phyloP scores from a whole-genome alignment of 2,797 vertebrate genomes.

The Geotrypetes seraphini region DNA sequence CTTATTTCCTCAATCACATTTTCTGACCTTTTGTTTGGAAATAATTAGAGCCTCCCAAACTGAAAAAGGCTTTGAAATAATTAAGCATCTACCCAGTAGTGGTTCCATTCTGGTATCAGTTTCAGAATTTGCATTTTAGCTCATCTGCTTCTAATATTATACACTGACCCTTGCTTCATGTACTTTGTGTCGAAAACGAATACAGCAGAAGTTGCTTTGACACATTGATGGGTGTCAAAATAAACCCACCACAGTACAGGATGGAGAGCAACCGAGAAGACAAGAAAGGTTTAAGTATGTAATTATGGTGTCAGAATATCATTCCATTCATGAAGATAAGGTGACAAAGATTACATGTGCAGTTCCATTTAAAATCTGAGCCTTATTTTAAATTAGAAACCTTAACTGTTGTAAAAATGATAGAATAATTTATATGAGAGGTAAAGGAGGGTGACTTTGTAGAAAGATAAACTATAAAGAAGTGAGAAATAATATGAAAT shows the following conservation, averaged over 20 bases:
- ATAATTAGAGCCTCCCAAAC: constrained; percentile 88
- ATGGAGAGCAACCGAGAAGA: constrained; percentile 80
- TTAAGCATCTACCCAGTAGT: constrained; percentile 76
- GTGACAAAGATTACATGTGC: constrained; percentile 81
- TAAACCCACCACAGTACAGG: constrained; percentile 79
- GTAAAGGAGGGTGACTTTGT: constrained; percentile 43
- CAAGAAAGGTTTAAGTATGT: constrained; percentile 97
- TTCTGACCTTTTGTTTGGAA: constrained; percentile 85
- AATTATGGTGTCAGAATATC: constrained; percentile 90
- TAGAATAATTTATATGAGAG: constrained; percentile 23
- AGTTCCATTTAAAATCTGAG: constrained; percentile 51
- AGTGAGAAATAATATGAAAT: too few relatives aligned
- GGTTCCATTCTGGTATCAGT: constrained; percentile 71
- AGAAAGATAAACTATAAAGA: too few relatives aligned
- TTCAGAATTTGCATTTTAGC: constrained; percentile 98
- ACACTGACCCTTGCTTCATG: constrained; percentile 75
- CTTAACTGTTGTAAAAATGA: constrained; percentile 18
- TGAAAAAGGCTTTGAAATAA: constrained; percentile 60
- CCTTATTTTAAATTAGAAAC: constrained; percentile 50
- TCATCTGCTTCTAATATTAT: constrained; percentile 99
- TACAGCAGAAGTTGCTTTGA: constrained; percentile 91
- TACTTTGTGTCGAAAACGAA: constrained; percentile 94
- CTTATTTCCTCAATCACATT: constrained; percentile 89
- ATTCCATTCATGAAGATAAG: constrained; percentile 90
- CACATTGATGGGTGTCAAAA: constrained; percentile 74